Base-by-base conservation (phyloP, 2,797 vertebrate genomes). In the Crocidura indochinensis region DNA sequence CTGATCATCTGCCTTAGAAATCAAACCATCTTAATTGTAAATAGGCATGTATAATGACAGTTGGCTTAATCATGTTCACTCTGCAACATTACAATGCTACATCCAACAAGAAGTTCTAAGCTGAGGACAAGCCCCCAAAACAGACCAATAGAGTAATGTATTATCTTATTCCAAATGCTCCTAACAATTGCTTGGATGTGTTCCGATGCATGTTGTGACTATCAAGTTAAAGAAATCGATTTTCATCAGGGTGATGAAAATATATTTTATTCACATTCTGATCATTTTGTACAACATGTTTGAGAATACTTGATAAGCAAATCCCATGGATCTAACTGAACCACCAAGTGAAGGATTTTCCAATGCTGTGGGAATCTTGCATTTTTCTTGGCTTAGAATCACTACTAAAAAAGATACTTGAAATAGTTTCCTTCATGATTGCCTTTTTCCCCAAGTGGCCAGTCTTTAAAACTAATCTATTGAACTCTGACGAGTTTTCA, bases 401-500 rank as follows among this genome's bases (percentile, higher is more conserved):
- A 80, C 11, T 56, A 78, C 81, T 38, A n/a, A 90, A 91, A 81
- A 84, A 68, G 19, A 53, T 5, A 46, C 1, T 53, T 6, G 26
- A 7, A 44, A 19, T 1, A 49, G 47, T 76, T 88, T 69, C 47
- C 67, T 65, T 74, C 47, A 46, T 5, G n/a, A 64, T 80, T 11
- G 53, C 14, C 51, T 14, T 17, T 17, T 17, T 1, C 62, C 14
- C 47, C 38, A 51, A 87, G 10, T 47, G 60, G 87, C 22, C 64
- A 19, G 71, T 20, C 29, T 75, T 71, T 80, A 64, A 8, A 85
- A 46, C 6, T 46, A 80, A 29, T 51, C 31, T 29, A 17, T 19
- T 93, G 64, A 69, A 79, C 56, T 72, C 62, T 82, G 51, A 80
- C 44, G 64, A 72, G 14, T 60, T 89, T 69, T 85, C 26, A 56